A percentile compares a stretch with the other conserved stretches of the same genome.
Evolutionary conservation across 1,140 invertebrate species (phyloP).

Genomic region (Trichomalopsis sarcophagae): DNA sequence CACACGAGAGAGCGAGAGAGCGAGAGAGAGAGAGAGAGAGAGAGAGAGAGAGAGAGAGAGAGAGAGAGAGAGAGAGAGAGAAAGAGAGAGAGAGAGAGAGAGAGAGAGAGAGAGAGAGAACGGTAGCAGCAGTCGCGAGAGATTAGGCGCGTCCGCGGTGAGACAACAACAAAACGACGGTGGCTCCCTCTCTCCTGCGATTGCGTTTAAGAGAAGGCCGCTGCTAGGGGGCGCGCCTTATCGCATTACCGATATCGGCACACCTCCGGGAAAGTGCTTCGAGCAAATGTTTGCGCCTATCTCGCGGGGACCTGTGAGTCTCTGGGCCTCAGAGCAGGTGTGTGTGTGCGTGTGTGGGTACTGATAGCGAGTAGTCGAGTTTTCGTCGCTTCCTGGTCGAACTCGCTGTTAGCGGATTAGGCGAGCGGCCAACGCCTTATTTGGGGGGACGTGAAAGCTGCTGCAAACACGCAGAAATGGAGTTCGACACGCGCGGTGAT

Average conservation of each 20-base stretch:
- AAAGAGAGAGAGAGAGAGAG: slow-evolving; percentile 3
- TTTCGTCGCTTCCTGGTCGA: neutral
- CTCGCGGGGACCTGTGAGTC: neutral
- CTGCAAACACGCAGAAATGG: neutral
- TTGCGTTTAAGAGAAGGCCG: neutral
- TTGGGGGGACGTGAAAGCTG: neutral
- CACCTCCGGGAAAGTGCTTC: slow-evolving; percentile 50
- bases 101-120: slow-evolving; percentile 34
- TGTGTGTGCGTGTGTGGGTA: neutral
- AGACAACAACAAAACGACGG: slow-evolving; percentile 20
- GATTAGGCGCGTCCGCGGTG: slow-evolving; percentile 49
- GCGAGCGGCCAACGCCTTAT: neutral
- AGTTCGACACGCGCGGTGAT: no score
- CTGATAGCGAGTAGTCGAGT: neutral
- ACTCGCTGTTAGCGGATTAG: neutral
- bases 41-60: slow-evolving; percentile 29
- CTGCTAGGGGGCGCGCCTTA: slow-evolving; percentile 47
- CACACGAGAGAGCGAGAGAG: neutral
- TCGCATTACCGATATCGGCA: slow-evolving; percentile 65
- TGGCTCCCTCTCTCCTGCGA: neutral
- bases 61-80: slow-evolving; percentile 32
- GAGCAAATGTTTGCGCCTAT: slow-evolving; percentile 63
- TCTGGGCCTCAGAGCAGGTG: neutral
- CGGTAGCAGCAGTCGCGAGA: slow-evolving; percentile 25
- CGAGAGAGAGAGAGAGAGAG: slow-evolving; percentile 33